Conservation (phyloP, 2,797 vertebrate genomes). For the Propithecus deckenii region DNA sequence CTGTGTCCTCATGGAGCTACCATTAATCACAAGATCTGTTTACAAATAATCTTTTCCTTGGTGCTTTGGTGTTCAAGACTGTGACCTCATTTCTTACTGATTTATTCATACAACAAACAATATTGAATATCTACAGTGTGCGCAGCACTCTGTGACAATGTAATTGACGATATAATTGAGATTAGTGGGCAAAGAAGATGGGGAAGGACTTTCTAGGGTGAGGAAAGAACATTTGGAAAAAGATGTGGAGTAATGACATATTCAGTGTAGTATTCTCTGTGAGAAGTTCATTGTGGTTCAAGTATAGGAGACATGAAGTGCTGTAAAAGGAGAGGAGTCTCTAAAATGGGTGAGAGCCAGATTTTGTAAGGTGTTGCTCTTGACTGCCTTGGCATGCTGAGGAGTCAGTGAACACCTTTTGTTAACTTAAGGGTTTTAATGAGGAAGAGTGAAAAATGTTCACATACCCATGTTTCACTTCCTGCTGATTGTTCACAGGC, state of each 20-base stretch:
- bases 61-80: background rate
- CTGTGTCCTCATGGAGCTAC: background rate
- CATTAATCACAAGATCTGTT: background rate
- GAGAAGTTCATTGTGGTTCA: background rate
- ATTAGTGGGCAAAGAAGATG: background rate
- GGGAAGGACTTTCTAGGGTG: background rate
- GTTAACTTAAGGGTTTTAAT: background rate
- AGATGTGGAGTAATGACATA: background rate
- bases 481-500: background rate
- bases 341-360: background rate
- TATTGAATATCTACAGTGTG: background rate
- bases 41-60: background rate
- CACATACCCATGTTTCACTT: background rate
- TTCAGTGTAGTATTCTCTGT: background rate
- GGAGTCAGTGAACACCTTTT: background rate
- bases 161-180: background rate
- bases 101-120: background rate
- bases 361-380: background rate
- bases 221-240: background rate
- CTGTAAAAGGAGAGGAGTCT: background rate
- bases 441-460: constrained; percentile 35
- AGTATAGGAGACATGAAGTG: background rate
- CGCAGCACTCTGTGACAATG: background rate
- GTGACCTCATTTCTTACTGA: background rate
- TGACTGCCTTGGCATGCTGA: background rate